Conservation (phyloP, 2,113 vertebrate species). For the Mola mola region DNA sequence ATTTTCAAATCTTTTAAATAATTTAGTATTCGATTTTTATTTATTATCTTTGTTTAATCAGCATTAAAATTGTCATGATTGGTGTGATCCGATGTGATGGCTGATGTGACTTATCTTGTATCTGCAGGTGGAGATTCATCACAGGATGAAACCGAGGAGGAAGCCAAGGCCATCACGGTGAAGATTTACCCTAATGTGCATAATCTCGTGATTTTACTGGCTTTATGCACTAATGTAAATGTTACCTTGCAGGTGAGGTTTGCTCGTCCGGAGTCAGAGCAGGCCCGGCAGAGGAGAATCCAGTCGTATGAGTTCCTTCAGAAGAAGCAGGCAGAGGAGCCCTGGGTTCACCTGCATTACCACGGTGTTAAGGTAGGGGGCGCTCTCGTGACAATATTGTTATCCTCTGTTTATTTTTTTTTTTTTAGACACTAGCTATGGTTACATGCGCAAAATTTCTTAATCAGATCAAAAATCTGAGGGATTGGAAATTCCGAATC, state of each 20-base stretch:
- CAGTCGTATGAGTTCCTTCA: conserved; percentile 98
- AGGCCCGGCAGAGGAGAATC: conserved; percentile 92
- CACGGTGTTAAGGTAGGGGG: conserved; percentile 84
- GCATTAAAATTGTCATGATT: not conserved
- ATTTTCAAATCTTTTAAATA: no score
- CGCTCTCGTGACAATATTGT: no score
- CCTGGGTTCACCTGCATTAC: conserved; percentile 94
- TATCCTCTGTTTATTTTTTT: no score
- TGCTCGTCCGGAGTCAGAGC: conserved; percentile 92
- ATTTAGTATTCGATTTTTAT: no score
- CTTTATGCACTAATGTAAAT: not conserved
- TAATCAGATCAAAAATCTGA: no score
- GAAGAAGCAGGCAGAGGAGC: conserved; percentile 96
- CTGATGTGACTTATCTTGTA: conserved; percentile 28
- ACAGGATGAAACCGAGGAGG: conserved; percentile 96
- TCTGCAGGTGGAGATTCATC: conserved; percentile 93
- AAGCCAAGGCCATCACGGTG: conserved; percentile 96
- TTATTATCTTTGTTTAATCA: not conserved
- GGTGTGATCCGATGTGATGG: not conserved
- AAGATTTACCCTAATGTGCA: conserved; percentile 21
- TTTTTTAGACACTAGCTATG: not conserved
- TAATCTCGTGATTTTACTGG: no score
- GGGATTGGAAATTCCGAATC: no score
- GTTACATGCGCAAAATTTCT: no score
- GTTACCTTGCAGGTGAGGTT: conserved; percentile 87